Evolutionary conservation across 1,140 invertebrate species (phyloP).

Genomic region (Orchestia grillus): DNA sequence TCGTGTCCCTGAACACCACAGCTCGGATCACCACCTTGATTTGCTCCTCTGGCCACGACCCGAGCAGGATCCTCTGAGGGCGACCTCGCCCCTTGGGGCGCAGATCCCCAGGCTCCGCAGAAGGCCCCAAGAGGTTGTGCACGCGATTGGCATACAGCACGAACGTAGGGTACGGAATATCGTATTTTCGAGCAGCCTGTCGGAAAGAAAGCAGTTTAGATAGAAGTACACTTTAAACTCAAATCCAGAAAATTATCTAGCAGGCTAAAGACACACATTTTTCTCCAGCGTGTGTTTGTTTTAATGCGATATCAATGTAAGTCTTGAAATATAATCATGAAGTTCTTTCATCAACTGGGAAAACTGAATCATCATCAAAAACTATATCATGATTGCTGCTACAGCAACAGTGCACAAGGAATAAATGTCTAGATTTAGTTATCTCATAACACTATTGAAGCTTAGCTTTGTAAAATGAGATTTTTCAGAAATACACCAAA

Average conservation of each 20-base stretch:
- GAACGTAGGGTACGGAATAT: constrained; percentile 94
- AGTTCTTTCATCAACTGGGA: background rate
- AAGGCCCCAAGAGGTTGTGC: constrained; percentile 92
- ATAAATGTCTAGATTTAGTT: background rate
- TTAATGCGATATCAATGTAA: background rate
- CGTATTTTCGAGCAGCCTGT: constrained; percentile 90
- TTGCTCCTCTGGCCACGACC: constrained; percentile 92
- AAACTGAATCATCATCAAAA: background rate
- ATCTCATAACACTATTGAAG: background rate
- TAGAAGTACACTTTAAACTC: background rate
- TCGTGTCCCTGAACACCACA: constrained; percentile 88
- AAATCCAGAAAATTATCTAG: background rate
- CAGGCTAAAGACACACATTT: background rate
- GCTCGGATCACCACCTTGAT: constrained; percentile 90
- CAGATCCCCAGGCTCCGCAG: constrained; percentile 79
- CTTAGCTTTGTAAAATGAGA: too few species aligned
- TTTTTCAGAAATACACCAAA: too few species aligned
- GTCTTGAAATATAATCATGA: background rate
- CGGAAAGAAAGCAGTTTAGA: background rate
- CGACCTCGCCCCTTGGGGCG: constrained; percentile 89
- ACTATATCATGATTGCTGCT: background rate
- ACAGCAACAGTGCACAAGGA: background rate
- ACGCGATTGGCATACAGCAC: constrained; percentile 93
- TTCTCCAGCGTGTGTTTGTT: background rate
- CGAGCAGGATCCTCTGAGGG: constrained; percentile 88